Evolutionary conservation across 2,888 invertebrate species (phyloP), one percentile per base, ranked within the genome.

Genomic region (Ophioninae sp.): DNA sequence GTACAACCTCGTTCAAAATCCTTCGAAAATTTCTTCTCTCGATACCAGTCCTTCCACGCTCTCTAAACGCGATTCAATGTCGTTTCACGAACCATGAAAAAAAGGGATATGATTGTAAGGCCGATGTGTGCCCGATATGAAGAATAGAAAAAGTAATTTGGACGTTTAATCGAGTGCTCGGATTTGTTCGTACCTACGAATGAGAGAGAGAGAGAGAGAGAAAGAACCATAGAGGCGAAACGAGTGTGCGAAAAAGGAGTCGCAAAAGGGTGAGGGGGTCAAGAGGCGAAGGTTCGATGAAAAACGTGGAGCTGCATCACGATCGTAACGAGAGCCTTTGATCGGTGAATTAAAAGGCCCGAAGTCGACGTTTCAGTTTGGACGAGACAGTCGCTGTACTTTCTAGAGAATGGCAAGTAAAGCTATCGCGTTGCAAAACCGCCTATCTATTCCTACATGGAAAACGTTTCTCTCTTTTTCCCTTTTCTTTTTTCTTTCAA

Each of bases 331-430:
- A 84, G 85, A 76, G 89, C 90, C 91, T 91, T 92, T 92, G 92
- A 92, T 91, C 91, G 84, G 89, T 88, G 90, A 91, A 92, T 92
- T 92, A 91, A 91, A 91, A 91, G 91, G 89, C 89, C 81, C 85
- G 86, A 91, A 91, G 91, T 91, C 90, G 88, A 90, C 89, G 88
- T 90, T 89, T 81, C 79, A 78, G 73, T 61, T 73, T 23, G 51
- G 44, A 83, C 77, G 51, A 75, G 68, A 41, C 61, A 67, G 63
- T 41, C n/a, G 37, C 56, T 65, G 8, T 65, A 75, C 10, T 63
- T 73, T 44, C 7, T 56, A 13, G 37, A 37, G 9, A 56, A 79
- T 69, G 22, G 58, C n/a, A 64, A 56, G 41, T 23, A 51, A 75
- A 61, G 44, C 63, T 68, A 51, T 63, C 64, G 37, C 68, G 68